Evolutionary conservation across 2,888 invertebrate genomes (phyloP).

Genomic region (Xanthia togata): DNA sequence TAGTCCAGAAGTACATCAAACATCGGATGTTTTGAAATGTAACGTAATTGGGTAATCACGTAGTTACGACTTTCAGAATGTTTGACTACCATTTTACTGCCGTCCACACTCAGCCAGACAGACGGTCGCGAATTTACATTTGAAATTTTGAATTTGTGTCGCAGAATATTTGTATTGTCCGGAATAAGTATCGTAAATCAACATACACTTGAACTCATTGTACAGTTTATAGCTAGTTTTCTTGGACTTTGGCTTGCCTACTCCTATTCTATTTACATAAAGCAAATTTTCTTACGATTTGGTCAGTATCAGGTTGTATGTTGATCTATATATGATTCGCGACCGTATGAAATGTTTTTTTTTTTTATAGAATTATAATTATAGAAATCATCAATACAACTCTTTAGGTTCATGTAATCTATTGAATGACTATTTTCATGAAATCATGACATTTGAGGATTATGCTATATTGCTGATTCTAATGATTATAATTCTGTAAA

Average conservation of each 20-base stretch:
- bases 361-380: too few species aligned
- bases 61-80: slow-evolving; percentile 56
- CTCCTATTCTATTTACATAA: background rate
- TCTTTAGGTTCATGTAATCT: too few species aligned
- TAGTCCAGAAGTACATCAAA: slow-evolving; percentile 55
- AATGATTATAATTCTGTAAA: too few species aligned
- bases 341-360: too few species aligned
- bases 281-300: too few species aligned
- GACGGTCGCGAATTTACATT: slow-evolving; percentile 42
- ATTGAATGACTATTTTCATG: too few species aligned
- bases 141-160: slow-evolving; percentile 33
- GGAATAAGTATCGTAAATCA: slow-evolving; percentile 30
- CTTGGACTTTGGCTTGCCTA: background rate
- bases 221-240: background rate
- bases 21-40: slow-evolving; percentile 59
- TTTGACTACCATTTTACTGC: slow-evolving; percentile 53
- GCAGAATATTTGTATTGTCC: slow-evolving; percentile 15
- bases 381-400: too few species aligned
- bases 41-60: slow-evolving; percentile 56
- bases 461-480: too few species aligned
- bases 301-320: too few species aligned
- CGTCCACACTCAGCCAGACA: slow-evolving; percentile 25
- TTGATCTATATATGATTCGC: too few species aligned
- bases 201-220: slow-evolving; percentile 14
- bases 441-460: too few species aligned